phyloP scores from a whole-genome alignment of 2,888 invertebrate species.

The Pheosia gnoma region DNA sequence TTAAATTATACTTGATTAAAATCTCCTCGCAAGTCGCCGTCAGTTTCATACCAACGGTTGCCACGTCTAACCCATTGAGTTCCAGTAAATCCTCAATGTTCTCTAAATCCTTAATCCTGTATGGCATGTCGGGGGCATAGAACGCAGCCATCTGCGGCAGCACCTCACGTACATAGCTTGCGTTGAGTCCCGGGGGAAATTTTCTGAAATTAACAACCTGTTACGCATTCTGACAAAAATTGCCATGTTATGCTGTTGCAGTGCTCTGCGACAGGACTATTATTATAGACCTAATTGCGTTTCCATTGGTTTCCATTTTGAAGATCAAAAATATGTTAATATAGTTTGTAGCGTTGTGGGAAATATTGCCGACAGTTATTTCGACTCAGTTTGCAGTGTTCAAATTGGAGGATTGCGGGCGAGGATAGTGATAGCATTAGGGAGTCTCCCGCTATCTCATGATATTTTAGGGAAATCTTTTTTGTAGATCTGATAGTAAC shows the following conservation, averaged over 20 bases:
- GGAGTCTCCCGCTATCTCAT: too few relatives aligned
- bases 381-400: too few relatives aligned
- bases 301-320: too few relatives aligned
- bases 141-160: conserved; percentile 59
- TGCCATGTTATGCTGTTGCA: neutral
- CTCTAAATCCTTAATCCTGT: conserved; percentile 41
- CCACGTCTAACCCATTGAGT: conserved; percentile 51
- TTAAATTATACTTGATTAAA: conserved; percentile 48
- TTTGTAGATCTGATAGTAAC: too few relatives aligned
- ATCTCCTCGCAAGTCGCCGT: conserved; percentile 59
- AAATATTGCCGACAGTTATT: too few relatives aligned
- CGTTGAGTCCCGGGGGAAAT: conserved; percentile 49
- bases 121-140: conserved; percentile 52
- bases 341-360: too few relatives aligned
- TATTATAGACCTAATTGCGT: too few relatives aligned
- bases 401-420: too few relatives aligned
- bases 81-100: conserved; percentile 50
- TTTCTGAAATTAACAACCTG: conserved; percentile 42
- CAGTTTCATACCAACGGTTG: conserved; percentile 44
- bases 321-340: too few relatives aligned
- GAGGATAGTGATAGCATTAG: too few relatives aligned
- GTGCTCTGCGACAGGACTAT: neutral
- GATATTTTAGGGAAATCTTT: too few relatives aligned
- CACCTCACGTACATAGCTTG: conserved; percentile 34
- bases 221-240: neutral